Evolutionary conservation across 2,888 invertebrate species (phyloP).

Genomic region (Plagodis dolabraria): DNA sequence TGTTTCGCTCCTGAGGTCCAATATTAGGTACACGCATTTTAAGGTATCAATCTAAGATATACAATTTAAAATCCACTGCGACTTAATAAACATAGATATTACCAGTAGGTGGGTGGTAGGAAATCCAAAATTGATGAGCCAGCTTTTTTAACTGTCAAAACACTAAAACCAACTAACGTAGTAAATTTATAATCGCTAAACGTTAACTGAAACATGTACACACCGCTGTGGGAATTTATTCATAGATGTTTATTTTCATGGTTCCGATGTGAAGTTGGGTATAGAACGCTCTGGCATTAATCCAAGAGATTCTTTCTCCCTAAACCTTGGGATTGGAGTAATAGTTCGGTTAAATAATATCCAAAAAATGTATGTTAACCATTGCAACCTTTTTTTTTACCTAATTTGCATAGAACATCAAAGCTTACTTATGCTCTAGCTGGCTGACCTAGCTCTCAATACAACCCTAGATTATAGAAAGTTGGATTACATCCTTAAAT

Average conservation of each 20-base stretch:
- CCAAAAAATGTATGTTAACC: too few relatives aligned
- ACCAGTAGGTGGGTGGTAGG: constrained; percentile 92
- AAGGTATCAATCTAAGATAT: not conserved
- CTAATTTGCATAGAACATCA: too few relatives aligned
- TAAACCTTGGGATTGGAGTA: constrained; percentile 14
- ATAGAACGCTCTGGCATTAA: constrained; percentile 59
- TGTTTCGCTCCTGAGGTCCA: constrained; percentile 69
- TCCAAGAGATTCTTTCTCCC: constrained; percentile 50
- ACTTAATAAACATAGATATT: constrained; percentile 15
- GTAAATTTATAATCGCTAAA: constrained; percentile 33
- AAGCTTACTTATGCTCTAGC: too few relatives aligned
- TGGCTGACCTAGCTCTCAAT: too few relatives aligned
- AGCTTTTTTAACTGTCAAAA: constrained; percentile 76
- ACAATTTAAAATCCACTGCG: too few relatives aligned
- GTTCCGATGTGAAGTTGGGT: constrained; percentile 53
- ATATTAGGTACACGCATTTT: constrained; percentile 8
- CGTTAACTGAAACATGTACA: constrained; percentile 53
- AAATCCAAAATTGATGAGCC: constrained; percentile 95
- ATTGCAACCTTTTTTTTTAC: too few relatives aligned
- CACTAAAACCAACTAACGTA: constrained; percentile 27
- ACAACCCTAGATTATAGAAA: too few relatives aligned
- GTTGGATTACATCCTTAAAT: too few relatives aligned
- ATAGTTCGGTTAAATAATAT: constrained; percentile 4
- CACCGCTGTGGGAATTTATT: constrained; percentile 69
- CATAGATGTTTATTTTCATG: constrained; percentile 80